Conservation (phyloP, 2,113 vertebrate genomes). For the Puma concolor region DNA sequence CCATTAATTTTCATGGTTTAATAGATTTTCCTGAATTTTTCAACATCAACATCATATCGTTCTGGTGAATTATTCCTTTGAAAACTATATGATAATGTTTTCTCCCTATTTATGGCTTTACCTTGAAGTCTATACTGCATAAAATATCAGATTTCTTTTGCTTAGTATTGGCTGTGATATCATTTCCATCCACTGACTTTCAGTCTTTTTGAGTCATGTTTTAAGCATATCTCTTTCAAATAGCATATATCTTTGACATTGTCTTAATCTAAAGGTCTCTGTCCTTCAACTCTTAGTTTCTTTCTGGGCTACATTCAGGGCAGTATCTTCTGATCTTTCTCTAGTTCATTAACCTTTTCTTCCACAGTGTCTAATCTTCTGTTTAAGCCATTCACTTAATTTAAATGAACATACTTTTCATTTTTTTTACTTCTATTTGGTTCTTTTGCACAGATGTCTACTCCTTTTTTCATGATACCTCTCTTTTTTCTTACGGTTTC, state of each 20-base stretch:
- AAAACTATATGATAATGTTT: neutral
- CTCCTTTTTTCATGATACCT: neutral
- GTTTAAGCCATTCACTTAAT: neutral
- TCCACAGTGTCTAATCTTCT: neutral
- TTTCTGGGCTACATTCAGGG: neutral
- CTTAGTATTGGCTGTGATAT: neutral
- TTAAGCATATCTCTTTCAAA: neutral
- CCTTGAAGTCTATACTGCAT: neutral
- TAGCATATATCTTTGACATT: neutral
- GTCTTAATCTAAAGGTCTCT: neutral
- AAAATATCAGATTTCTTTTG: neutral
- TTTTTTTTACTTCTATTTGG: neutral
- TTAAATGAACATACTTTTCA: neutral
- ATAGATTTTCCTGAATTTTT: neutral
- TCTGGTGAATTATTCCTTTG: neutral
- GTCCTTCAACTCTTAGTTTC: neutral
- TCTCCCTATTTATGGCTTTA: neutral
- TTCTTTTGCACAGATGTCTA: neutral
- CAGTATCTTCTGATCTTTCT: neutral
- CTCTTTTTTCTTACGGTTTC: neutral
- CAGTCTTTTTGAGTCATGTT: neutral
- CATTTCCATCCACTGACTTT: neutral
- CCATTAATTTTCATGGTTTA: neutral
- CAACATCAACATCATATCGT: neutral
- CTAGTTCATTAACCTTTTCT: neutral